phyloP scores from a whole-genome alignment of 2,888 invertebrate species.

The Tetheella fluctuosa region DNA sequence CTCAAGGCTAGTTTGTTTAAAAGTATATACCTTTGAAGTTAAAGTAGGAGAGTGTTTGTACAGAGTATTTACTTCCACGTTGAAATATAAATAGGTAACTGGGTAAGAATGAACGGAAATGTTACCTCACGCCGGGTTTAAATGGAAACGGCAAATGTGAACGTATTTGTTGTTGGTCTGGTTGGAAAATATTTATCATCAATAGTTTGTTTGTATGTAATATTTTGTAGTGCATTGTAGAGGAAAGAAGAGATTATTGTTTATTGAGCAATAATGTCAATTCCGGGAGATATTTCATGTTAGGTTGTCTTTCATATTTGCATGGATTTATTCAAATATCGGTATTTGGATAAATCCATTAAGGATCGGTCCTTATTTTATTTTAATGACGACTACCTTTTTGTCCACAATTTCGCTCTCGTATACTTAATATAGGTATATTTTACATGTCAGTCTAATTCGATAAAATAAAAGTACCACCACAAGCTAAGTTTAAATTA shows the following conservation, averaged over 20 bases:
- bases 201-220: not conserved
- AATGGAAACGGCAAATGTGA: conserved; percentile 8
- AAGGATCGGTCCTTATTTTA: too few species aligned
- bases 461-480: too few species aligned
- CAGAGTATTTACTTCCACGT: conserved; percentile 33
- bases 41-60: conserved; percentile 26
- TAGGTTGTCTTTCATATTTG: not conserved
- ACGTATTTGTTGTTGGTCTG: conserved; percentile 8
- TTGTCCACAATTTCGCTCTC: too few species aligned
- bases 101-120: conserved; percentile 12
- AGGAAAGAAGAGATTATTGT: not conserved
- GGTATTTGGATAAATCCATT: too few species aligned
- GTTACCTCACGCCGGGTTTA: conserved; percentile 7
- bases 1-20: conserved; percentile 38
- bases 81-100: conserved; percentile 36
- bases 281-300: too few species aligned
- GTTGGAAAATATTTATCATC: conserved; percentile 1
- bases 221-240: not conserved
- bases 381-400: too few species aligned
- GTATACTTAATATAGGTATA: too few species aligned
- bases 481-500: too few species aligned
- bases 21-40: conserved; percentile 40
- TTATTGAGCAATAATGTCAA: too few species aligned
- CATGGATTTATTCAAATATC: too few species aligned
- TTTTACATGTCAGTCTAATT: too few species aligned